Base-by-base conservation (phyloP, 1,140 invertebrate genomes). In the Battus philenor region DNA sequence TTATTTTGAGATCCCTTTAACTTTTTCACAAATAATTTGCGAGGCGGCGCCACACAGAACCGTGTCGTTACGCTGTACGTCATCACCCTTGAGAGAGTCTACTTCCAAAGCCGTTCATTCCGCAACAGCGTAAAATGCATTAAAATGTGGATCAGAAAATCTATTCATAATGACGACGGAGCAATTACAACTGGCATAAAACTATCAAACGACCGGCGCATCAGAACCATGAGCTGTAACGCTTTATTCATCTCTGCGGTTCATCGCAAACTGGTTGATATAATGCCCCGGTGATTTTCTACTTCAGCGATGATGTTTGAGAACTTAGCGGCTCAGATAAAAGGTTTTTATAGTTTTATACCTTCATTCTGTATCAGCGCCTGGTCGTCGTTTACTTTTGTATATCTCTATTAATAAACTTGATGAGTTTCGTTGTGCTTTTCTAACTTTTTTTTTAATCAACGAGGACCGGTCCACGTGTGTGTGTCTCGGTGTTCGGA, bases 271-370 rank as follows among this genome's bases (percentile, higher is more conserved):
- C 44, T 48, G 57, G 62, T 59, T 61, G 50, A 47, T 60, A 59
- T 67, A 64, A 66, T 69, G 57, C 60, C 50, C 58, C 55, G 58
- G 63, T 62, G 54, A 67, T 70, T 70, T 70, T 64, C 61, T 67
- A 70, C 67, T 70, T 67, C 57, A 68, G 48, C 45, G 61, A 59
- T 66, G 59, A 50, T 56, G 61, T 57, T 60, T 39, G 26, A 39
- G 20, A 39, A 39, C 36, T 67, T 54, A 63, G 54, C 62, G 59
- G 59, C 51, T 50, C 44, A 34, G 55, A 52, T 67, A 61, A 71
- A 71, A 68, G 65, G 59, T 62, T 68, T 69, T 70, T 67, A 70
- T 70, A 70, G 63, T 65, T 69, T 66, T 62, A 70, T 67, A 55
- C 59, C 62, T 68, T 63, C 50, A 59, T 64, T 65, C 51, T 55